Conservation (phyloP, 2,113 vertebrate genomes). For the Psittacara wagleri region DNA sequence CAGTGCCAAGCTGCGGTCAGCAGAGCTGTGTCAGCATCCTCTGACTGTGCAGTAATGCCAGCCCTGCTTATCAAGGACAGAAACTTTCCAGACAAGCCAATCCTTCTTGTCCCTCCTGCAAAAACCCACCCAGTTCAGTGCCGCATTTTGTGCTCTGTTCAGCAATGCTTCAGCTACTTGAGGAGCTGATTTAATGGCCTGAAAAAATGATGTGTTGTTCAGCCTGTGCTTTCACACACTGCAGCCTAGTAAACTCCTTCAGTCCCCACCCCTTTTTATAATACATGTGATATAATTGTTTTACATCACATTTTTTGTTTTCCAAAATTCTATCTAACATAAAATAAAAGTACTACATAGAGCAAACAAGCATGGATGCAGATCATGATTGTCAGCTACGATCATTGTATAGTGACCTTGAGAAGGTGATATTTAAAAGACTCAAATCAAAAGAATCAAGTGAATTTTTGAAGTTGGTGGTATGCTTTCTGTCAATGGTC, state of each 20-base stretch:
- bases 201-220: neutral
- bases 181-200: neutral
- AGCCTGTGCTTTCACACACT: neutral
- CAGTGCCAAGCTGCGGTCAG: neutral
- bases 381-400: neutral
- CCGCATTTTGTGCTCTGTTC: neutral
- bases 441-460: neutral
- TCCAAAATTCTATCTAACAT: neutral
- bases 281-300: neutral
- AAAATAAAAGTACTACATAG: neutral
- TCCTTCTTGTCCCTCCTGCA: neutral
- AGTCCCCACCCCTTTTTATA: neutral
- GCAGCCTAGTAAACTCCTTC: neutral
- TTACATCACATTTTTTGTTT: neutral
- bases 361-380: neutral
- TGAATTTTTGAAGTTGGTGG: neutral
- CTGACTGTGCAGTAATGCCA: neutral
- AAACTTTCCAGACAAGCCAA: neutral
- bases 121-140: neutral
- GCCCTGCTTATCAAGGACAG: neutral
- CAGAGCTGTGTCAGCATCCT: neutral
- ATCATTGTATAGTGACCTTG: neutral
- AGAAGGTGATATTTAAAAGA: neutral
- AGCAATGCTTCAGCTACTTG: neutral
- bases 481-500: neutral